Conservation (phyloP, 1,140 invertebrate genomes). For the Nixonia krombeini region DNA sequence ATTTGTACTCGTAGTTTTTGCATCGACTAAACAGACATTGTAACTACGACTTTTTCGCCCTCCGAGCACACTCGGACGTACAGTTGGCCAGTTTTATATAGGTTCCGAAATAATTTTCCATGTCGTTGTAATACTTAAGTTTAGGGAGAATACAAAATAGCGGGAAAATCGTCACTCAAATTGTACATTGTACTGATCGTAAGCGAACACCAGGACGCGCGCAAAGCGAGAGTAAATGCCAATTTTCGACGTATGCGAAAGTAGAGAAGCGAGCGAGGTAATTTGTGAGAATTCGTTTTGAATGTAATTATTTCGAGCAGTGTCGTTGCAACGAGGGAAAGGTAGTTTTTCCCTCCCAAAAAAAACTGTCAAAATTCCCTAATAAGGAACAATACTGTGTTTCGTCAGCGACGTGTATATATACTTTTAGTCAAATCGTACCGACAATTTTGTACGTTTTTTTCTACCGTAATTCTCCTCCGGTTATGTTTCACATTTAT, state of each 20-base stretch:
- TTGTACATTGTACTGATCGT: not conserved
- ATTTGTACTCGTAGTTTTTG: not conserved
- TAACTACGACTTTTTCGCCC: not conserved
- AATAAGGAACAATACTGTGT: too few relatives aligned
- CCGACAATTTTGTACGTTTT: too few relatives aligned
- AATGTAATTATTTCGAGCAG: not conserved
- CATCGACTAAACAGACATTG: not conserved
- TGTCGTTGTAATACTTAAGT: not conserved
- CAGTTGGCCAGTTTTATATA: not conserved
- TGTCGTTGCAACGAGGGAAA: not conserved
- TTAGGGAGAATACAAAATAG: not conserved
- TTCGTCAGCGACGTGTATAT: too few relatives aligned
- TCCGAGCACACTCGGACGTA: not conserved
- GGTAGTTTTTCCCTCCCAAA: not conserved
- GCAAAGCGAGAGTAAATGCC: not conserved
- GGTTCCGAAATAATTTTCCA: not conserved
- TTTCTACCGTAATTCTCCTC: too few relatives aligned
- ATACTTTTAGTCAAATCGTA: too few relatives aligned
- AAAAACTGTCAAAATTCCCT: too few relatives aligned
- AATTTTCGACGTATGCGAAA: too few relatives aligned
- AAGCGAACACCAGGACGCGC: too few relatives aligned
- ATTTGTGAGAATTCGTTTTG: not conserved
- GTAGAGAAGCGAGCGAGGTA: too few relatives aligned
- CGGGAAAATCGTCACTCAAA: too few relatives aligned
- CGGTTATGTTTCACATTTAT: too few relatives aligned